These are phyloP conservation scores for Drosophila lacicola DNA, from an alignment of 2,888 invertebrate genomes.

Conservation along the genomic window DNA sequence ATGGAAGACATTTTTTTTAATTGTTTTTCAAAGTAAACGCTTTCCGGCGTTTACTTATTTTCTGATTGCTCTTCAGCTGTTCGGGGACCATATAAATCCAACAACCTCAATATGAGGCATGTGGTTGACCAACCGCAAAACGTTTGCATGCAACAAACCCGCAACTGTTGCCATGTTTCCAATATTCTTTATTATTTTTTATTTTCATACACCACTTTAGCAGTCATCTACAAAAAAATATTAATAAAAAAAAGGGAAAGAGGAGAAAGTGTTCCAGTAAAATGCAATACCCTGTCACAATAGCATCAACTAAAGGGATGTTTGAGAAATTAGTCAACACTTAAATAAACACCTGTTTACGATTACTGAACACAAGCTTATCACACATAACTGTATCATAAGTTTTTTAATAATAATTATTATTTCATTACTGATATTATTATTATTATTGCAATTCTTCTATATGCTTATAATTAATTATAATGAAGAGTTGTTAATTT, in stretches of 20 bases:
- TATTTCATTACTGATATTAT: too few relatives aligned
- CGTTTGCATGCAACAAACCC: conserved; percentile 64
- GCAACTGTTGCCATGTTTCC: conserved; percentile 61
- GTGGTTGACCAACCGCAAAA: conserved; percentile 58
- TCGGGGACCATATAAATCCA: conserved; percentile 66
- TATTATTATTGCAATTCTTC: too few relatives aligned
- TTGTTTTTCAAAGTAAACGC: conserved; percentile 50
- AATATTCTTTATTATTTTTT: neutral
- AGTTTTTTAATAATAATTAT: too few relatives aligned
- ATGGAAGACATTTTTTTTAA: conserved; percentile 52
- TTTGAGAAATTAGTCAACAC: conserved; percentile 5
- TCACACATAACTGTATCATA: too few relatives aligned
- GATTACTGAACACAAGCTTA: neutral
- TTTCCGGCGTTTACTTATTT: conserved; percentile 23
- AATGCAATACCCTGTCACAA: conserved; percentile 4
- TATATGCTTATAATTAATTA: too few relatives aligned
- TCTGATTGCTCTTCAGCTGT: conserved; percentile 48
- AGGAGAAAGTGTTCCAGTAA: neutral
- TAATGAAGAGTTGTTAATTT: too few relatives aligned
- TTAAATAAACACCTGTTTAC: neutral
- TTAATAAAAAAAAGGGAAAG: neutral
- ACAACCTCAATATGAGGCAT: conserved; percentile 57
- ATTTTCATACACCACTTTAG: conserved; percentile 50
- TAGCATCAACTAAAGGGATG: neutral
- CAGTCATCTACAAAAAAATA: conserved; percentile 7